Conservation (phyloP, 2,113 vertebrate genomes). For the Procavia capensis region DNA sequence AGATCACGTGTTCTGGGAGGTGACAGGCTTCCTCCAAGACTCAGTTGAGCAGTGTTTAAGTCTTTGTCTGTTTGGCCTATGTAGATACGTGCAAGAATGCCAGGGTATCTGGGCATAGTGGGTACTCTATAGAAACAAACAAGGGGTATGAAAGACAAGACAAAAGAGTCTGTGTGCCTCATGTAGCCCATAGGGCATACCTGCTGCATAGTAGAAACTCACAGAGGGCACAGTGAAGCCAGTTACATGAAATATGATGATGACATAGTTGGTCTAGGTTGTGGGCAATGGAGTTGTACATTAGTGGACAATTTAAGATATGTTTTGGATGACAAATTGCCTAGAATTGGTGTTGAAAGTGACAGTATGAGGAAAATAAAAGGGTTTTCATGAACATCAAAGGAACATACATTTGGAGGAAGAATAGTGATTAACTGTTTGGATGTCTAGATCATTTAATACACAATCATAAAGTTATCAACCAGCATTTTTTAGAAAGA, state of each 20-base stretch:
- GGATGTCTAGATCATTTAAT: too few relatives aligned
- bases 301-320: too few relatives aligned
- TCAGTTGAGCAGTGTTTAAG: neutral
- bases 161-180: neutral
- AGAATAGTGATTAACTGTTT: too few relatives aligned
- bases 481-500: neutral
- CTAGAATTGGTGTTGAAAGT: too few relatives aligned
- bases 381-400: too few relatives aligned
- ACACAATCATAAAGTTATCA: too few relatives aligned
- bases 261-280: neutral
- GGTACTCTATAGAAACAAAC: neutral
- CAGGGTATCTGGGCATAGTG: neutral
- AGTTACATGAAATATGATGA: neutral
- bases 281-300: neutral
- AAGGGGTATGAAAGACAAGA: neutral
- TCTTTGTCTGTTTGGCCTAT: neutral
- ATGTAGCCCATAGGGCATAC: neutral
- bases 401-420: too few relatives aligned
- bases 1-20: neutral
- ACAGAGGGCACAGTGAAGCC: neutral
- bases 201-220: neutral
- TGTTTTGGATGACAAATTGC: too few relatives aligned
- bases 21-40: neutral
- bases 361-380: too few relatives aligned
- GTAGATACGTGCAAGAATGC: too few relatives aligned